phyloP scores from a whole-genome alignment of 1,140 invertebrate species.

The Brevipalpus yothersi region DNA sequence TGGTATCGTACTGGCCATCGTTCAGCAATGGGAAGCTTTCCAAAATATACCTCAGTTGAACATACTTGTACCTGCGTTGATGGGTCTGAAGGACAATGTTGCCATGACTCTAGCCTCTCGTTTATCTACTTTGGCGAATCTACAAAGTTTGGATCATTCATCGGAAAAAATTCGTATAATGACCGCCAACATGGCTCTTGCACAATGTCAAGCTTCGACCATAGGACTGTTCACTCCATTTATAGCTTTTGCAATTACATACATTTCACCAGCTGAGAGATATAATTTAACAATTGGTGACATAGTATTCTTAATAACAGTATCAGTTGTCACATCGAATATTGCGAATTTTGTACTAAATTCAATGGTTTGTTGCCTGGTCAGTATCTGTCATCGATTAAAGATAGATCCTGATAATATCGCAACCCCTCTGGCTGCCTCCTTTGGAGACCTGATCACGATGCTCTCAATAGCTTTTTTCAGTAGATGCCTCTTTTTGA shows the following conservation, averaged over 20 bases:
- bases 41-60: conserved; percentile 60
- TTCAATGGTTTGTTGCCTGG: conserved; percentile 9
- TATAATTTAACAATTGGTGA: conserved; percentile 28
- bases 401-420: conserved; percentile 44
- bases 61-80: conserved; percentile 69
- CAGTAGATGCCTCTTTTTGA: not conserved
- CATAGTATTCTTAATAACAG: conserved; percentile 50
- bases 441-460: conserved; percentile 73
- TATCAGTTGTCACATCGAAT: conserved; percentile 64
- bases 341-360: conserved; percentile 35
- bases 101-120: conserved; percentile 91
- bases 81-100: conserved; percentile 84
- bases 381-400: conserved; percentile 4
- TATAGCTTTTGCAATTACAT: conserved; percentile 57
- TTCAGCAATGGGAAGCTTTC: conserved; percentile 53
- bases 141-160: conserved; percentile 43
- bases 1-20: conserved; percentile 24
- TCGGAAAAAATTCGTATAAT: conserved; percentile 44
- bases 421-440: conserved; percentile 85
- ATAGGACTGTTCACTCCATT: conserved; percentile 70
- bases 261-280: conserved; percentile 44
- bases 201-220: conserved; percentile 54
- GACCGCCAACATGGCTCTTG: conserved; percentile 57
- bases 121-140: conserved; percentile 59
- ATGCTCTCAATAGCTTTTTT: conserved; percentile 22